Evolutionary conservation across 1,140 invertebrate genomes (phyloP).

Genomic region (Drosophila tsacasi): DNA sequence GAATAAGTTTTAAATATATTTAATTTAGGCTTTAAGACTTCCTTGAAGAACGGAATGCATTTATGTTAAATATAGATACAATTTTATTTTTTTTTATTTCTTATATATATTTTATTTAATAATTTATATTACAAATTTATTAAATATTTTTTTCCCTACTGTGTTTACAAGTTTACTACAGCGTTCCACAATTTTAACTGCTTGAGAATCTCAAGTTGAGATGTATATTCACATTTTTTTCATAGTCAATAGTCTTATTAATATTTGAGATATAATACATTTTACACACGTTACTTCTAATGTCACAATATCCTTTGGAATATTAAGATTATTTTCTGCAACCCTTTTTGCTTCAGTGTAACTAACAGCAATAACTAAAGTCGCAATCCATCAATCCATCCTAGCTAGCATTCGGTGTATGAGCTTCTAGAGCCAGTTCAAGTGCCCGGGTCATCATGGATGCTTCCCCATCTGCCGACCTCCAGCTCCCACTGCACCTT

Average conservation of each 20-base stretch:
- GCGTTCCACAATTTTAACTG: no score
- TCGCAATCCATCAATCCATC: slow-evolving; percentile 81
- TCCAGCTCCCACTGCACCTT: not conserved
- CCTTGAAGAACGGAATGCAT: not conserved
- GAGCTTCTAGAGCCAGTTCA: slow-evolving; percentile 65
- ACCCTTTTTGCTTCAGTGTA: not conserved
- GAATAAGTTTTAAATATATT: not conserved
- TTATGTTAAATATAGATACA: not conserved
- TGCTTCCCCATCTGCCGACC: slow-evolving; percentile 34
- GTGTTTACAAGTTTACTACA: not conserved
- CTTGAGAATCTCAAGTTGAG: no score
- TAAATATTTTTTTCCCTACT: not conserved
- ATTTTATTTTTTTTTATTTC: not conserved
- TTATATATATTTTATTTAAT: not conserved
- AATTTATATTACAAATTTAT: not conserved
- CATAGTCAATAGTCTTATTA: no score
- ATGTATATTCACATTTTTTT: not conserved
- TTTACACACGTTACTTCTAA: not conserved
- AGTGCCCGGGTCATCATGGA: slow-evolving; percentile 75
- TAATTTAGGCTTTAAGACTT: not conserved
- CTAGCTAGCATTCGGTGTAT: slow-evolving; percentile 45
- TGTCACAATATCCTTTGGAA: not conserved
- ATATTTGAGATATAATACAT: not conserved
- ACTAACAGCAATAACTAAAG: slow-evolving; percentile 37
- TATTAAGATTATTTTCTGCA: no score